phyloP scores from a whole-genome alignment of 2,797 vertebrate genomes.

The Alcedo quadribrachys region DNA sequence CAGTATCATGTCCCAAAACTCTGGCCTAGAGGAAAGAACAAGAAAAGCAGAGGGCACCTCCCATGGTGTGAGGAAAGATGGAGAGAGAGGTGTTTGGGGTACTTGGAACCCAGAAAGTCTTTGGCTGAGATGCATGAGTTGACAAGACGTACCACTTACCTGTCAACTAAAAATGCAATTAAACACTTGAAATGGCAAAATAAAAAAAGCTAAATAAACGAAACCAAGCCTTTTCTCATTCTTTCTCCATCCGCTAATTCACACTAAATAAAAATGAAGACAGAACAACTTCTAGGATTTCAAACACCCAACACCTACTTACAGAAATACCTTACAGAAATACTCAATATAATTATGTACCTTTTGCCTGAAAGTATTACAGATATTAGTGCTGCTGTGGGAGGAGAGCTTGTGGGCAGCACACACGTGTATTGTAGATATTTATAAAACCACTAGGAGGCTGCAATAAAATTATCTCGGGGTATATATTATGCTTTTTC shows the following conservation, averaged over 20 bases:
- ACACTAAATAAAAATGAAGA: not conserved
- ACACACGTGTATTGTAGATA: not conserved
- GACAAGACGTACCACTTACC: not conserved
- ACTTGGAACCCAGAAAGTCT: not conserved
- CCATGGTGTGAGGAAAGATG: fast-evolving
- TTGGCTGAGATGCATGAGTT: fast-evolving
- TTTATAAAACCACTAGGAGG: constrained; percentile 42
- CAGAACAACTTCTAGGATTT: not conserved
- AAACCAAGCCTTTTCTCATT: not conserved
- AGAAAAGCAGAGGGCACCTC: not conserved
- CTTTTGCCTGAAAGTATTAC: not conserved
- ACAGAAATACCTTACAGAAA: not conserved
- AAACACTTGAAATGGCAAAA: not conserved
- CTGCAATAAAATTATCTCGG: constrained; percentile 26
- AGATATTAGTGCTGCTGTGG: constrained; percentile 8
- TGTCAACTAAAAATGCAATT: not conserved
- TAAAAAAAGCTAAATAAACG: not conserved
- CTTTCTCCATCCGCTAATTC: not conserved
- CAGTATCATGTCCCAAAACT: not conserved
- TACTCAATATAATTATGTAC: not conserved
- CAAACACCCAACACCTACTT: not conserved
- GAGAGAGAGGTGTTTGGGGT: not conserved
- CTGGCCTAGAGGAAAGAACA: not conserved
- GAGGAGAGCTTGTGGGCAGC: constrained; percentile 27
- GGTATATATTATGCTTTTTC: not conserved